Evolutionary conservation across 2,113 vertebrate species (phyloP), one percentile per base, ranked within the genome.

Genomic region (Oreochromis tanganicae): DNA sequence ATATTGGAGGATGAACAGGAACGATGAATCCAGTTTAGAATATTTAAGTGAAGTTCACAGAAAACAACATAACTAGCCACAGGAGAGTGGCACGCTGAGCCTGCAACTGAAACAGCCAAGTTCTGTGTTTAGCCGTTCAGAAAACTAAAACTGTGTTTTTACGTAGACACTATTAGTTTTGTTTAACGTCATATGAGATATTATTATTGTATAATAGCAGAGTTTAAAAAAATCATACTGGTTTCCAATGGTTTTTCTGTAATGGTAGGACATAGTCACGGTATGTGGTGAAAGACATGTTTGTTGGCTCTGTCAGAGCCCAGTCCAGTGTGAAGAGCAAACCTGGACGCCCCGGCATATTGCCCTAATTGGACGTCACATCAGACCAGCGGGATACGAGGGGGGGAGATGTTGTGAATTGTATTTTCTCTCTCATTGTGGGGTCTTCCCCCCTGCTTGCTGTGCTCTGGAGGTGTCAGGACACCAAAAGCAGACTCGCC

Each of bases 61-160:
- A 90, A 95, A 95, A 95, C 94, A 95, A 95, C 91, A 94, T 95
- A 96, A 96, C 93, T 94, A 92, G 93, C 93, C 96, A 96, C 95
- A 84, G 61, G 95, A 96, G 95, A 93, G 88, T 4, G 8, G 83
- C 54, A 87, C 89, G 88, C 52, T 79, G 80, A 88, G 71, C 73
- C 73, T 79, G 89, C 81, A 81, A 80, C 81, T 83, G 80, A 92
- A 94, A 88, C 83, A 89, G 89, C 63, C 75, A 54, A 52, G 66
- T 91, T 93, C 73, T 86, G 41, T 82, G 83, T 91, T 82, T 88
- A 86, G 80, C 85, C 79, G 27, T 63, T 63, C 36, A 7, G n/a
- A 75, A 66, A 90, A 89, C 54, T 17, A 63, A 73, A 86, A 75
- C 38, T 80, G 88, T 59, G 55, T 71, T 32, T 80, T 85, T 90